Conservation (phyloP, 2,113 vertebrate species). For the Crotalus horridus region DNA sequence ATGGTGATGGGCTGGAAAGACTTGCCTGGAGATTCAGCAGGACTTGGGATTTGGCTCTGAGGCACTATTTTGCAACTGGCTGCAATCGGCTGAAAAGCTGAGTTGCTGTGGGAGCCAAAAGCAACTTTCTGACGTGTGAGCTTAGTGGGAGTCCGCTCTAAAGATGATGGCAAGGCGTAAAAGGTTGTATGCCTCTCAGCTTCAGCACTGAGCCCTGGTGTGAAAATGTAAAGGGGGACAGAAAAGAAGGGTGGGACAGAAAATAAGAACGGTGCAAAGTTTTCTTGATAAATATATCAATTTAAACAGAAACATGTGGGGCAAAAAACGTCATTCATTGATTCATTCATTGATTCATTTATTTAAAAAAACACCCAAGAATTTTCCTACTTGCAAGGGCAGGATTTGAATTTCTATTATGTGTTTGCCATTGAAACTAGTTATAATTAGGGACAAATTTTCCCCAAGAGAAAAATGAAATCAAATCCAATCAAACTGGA, state of each 20-base stretch:
- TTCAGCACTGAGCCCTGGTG: slow-evolving; percentile 81
- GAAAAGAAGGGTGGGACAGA: not conserved
- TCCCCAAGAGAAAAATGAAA: not conserved
- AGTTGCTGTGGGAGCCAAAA: slow-evolving; percentile 92
- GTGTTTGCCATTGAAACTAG: not conserved
- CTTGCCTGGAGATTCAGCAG: slow-evolving; percentile 91
- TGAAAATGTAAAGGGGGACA: slow-evolving; percentile 44
- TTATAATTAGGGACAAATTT: not conserved
- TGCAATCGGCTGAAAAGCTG: slow-evolving; percentile 98
- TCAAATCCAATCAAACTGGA: not conserved
- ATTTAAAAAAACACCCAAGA: not conserved
- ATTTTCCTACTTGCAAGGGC: not conserved
- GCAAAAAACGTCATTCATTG: not conserved
- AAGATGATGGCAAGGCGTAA: slow-evolving; percentile 74
- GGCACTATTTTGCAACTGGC: slow-evolving; percentile 97
- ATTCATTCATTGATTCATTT: too few relatives aligned
- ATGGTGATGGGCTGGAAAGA: slow-evolving; percentile 98
- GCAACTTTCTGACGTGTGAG: slow-evolving; percentile 84
- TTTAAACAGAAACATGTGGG: not conserved
- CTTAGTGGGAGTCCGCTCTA: slow-evolving; percentile 88
- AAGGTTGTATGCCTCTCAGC: slow-evolving; percentile 70
- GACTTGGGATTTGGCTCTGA: slow-evolving; percentile 84
- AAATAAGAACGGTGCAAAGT: slow-evolving; percentile 30
- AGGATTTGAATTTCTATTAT: not conserved
- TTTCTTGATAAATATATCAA: not conserved